A percentile compares a stretch with the other conserved stretches of the same genome.
phyloP scores from a whole-genome alignment of 1,140 invertebrate genomes.

The Phenacoccus solenopsis region DNA sequence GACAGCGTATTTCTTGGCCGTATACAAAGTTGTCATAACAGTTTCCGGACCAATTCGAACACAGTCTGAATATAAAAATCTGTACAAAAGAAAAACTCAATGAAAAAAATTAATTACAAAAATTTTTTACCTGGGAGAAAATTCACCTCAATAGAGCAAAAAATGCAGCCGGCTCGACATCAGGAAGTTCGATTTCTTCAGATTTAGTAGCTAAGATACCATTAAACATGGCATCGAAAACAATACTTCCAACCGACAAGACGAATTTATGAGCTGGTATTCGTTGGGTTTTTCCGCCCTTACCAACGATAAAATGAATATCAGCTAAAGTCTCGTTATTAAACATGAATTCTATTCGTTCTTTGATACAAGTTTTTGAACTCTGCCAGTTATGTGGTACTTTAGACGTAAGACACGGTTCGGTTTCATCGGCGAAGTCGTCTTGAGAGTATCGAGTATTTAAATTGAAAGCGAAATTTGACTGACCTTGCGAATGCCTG shows the following conservation, averaged over 20 bases:
- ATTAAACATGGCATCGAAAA: constrained; percentile 83
- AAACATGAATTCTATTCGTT: constrained; percentile 62
- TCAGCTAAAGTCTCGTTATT: constrained; percentile 70
- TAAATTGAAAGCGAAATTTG: background rate
- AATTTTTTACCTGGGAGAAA: background rate
- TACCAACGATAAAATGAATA: constrained; percentile 65
- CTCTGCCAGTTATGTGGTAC: constrained; percentile 19
- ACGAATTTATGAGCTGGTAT: constrained; percentile 79
- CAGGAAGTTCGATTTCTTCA: constrained; percentile 63
- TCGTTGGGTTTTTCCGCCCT: constrained; percentile 49
- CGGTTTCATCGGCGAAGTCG: background rate
- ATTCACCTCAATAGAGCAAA: constrained; percentile 45
- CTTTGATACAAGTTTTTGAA: constrained; percentile 28
- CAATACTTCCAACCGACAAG: constrained; percentile 64
- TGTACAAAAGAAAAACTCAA: constrained; percentile 24
- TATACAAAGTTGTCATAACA: constrained; percentile 76
- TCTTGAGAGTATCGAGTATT: background rate
- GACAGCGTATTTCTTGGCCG: constrained; percentile 78
- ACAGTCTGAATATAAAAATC: constrained; percentile 72
- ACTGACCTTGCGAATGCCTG: background rate
- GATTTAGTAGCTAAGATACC: constrained; percentile 51
- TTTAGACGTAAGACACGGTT: background rate
- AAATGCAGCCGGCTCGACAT: constrained; percentile 70
- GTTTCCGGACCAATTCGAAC: constrained; percentile 74
- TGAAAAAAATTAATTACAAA: background rate